Conservation (phyloP, 2,797 vertebrate species). For the Agapornis canus region DNA sequence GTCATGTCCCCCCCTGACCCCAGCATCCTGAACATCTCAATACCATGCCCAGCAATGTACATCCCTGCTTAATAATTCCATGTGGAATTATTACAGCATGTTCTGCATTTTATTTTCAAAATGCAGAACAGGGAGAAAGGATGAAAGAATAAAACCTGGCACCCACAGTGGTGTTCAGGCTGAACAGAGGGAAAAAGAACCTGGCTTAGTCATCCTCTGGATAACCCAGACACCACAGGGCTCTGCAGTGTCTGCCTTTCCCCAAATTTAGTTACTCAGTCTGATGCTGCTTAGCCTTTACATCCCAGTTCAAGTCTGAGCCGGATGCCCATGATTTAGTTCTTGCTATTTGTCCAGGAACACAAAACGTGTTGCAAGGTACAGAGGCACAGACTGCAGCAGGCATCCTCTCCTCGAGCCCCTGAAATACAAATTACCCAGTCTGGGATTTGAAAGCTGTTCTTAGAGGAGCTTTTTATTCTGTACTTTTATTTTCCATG, state of each 20-base stretch:
- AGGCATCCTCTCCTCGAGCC: slow-evolving; percentile 68
- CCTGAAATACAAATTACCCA: slow-evolving; percentile 78
- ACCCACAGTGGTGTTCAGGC: neutral
- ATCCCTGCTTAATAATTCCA: neutral
- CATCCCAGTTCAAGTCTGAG: slow-evolving; percentile 45
- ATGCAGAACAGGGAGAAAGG: neutral
- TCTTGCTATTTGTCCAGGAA: slow-evolving; percentile 60
- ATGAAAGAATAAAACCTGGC: slow-evolving; percentile 37
- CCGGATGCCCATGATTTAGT: slow-evolving; percentile 58
- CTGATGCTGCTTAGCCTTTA: slow-evolving; percentile 33
- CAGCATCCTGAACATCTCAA: neutral
- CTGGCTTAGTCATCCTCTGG: slow-evolving; percentile 13
- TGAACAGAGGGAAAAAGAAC: slow-evolving; percentile 7
- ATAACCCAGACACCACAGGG: slow-evolving; percentile 40
- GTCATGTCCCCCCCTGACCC: neutral
- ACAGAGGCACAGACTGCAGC: slow-evolving; percentile 67
- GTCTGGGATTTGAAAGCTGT: slow-evolving; percentile 74
- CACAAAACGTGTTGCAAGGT: slow-evolving; percentile 65
- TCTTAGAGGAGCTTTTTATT: slow-evolving; percentile 73
- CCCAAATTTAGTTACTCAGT: slow-evolving; percentile 23
- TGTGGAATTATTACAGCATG: neutral
- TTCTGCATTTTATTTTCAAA: neutral
- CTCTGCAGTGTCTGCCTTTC: slow-evolving; percentile 18
- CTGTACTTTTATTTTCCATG: slow-evolving; percentile 80
- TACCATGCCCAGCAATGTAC: neutral